Base-by-base conservation (phyloP, 2,888 invertebrate genomes). In the Quadroppia sp. region DNA sequence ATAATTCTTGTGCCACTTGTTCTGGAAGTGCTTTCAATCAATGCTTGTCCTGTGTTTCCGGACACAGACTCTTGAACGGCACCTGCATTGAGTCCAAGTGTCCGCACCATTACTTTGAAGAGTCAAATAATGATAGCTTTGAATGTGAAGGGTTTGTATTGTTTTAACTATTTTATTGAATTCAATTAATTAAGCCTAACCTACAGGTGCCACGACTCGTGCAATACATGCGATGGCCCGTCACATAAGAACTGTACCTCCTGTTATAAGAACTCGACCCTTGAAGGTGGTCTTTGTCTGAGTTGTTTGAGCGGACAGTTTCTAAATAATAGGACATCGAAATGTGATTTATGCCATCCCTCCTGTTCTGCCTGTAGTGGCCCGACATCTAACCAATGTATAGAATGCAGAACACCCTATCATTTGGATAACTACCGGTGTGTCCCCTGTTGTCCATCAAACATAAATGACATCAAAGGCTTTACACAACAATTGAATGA, bases 211-310 rank as follows among this genome's bases (percentile, higher is more conserved):
- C 75, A 78, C 75, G 59, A 73, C 30, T 59, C 71, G 17, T 78
- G 78, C 71, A 67, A 74, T 69, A 74, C 72, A 2, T 78, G 78
- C 72, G 67, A 45, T 23, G 77, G 76, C 48, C 72, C 70, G 48
- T 74, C 76, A n/a, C 71, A 75, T 36, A 56, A 42, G 71, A 87
- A 88, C 79, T 90, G 90, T 82, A 88, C 87, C 56, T 88, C 89
- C 0, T 90, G 90, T 78, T 89, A 89, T 0, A 84, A 87, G 0
- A 88, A 87, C 80, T 89, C 87, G 80, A 89, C 89, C 88, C 82
- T 89, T 78, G 2, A 1, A 1, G 88, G 88, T 75, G 89, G 89
- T 6, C 84, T 89, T 0, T 90, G 90, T 80, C 88, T 89, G 87
- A 89, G 89, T 81, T 90, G 90, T 77, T 85, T 89, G 15, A 87